Conservation (phyloP, 2,113 vertebrate species). For the Electrona antarctica region DNA sequence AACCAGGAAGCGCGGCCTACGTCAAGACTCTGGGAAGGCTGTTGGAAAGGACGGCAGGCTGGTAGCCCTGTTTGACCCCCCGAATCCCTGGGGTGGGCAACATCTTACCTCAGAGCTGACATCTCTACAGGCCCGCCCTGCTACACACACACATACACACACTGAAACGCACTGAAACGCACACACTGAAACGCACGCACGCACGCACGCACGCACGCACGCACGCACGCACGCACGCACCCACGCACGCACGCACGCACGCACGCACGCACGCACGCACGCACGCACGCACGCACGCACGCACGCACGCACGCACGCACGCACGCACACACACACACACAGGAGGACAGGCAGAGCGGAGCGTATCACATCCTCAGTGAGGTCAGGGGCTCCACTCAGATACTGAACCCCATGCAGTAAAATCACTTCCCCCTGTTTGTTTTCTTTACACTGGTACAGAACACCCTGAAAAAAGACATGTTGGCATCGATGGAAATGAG, state of each 20-base stretch:
- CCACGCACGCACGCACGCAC: neutral
- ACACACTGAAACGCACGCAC: neutral
- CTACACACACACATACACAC: neutral
- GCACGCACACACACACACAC: slow-evolving; percentile 4
- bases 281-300: neutral
- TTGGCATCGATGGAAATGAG: slow-evolving; percentile 38
- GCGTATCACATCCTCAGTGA: slow-evolving; percentile 40
- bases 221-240: neutral
- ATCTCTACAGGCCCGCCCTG: too few relatives aligned
- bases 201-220: neutral
- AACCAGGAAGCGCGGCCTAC: neutral
- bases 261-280: neutral
- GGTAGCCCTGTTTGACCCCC: too few relatives aligned
- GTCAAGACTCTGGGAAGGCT: too few relatives aligned
- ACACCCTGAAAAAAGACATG: slow-evolving; percentile 28
- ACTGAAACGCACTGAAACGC: too few relatives aligned
- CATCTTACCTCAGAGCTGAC: too few relatives aligned
- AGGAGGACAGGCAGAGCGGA: slow-evolving; percentile 24
- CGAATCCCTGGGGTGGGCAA: too few relatives aligned
- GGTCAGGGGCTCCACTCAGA: slow-evolving; percentile 58
- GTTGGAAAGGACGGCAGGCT: too few relatives aligned
- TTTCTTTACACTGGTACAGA: slow-evolving; percentile 69
- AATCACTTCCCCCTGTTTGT: slow-evolving; percentile 80
- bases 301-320: neutral
- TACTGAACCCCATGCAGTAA: slow-evolving; percentile 52